A percentile compares a stretch with the other conserved stretches of the same genome.
Evolutionary conservation across 2,113 vertebrate genomes (phyloP).

Genomic region (Xiphophorus maculatus): DNA sequence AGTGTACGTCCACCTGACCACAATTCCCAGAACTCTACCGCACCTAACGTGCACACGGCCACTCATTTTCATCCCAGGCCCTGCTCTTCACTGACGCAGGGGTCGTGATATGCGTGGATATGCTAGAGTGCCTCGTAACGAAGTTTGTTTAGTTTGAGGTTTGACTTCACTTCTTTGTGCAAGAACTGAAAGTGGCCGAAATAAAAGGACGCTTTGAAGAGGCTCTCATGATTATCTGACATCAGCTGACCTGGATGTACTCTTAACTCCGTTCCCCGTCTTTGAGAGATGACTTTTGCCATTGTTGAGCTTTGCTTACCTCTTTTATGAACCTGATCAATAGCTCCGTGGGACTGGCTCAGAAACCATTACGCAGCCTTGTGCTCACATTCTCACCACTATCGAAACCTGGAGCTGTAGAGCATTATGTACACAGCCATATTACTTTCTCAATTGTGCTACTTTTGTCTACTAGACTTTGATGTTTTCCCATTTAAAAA

Average conservation of each 20-base stretch:
- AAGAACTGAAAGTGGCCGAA: neutral
- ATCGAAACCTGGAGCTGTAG: constrained; percentile 8
- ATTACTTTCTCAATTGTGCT: neutral
- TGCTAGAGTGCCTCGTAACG: neutral
- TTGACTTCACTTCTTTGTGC: neutral
- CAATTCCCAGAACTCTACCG: too few species aligned
- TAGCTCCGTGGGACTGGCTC: constrained; percentile 1
- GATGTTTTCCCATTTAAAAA: constrained; percentile 22
- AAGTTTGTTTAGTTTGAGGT: neutral
- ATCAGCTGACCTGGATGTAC: neutral
- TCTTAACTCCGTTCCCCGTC: neutral
- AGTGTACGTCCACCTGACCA: too few species aligned
- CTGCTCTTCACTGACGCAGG: too few species aligned
- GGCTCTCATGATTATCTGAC: neutral
- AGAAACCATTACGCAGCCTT: constrained; percentile 27
- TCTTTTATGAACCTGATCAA: neutral
- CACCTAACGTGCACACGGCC: too few species aligned
- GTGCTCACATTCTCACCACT: neutral
- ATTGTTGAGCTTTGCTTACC: neutral
- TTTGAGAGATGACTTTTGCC: neutral
- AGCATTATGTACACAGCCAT: constrained; percentile 20
- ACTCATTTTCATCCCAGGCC: too few species aligned
- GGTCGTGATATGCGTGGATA: too few species aligned
- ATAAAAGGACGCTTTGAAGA: neutral
- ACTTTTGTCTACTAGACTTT: constrained; percentile 29